These are phyloP conservation scores for Sylvicola fuscatus DNA, from an alignment of 2,888 invertebrate species.

Conservation along the genomic window DNA sequence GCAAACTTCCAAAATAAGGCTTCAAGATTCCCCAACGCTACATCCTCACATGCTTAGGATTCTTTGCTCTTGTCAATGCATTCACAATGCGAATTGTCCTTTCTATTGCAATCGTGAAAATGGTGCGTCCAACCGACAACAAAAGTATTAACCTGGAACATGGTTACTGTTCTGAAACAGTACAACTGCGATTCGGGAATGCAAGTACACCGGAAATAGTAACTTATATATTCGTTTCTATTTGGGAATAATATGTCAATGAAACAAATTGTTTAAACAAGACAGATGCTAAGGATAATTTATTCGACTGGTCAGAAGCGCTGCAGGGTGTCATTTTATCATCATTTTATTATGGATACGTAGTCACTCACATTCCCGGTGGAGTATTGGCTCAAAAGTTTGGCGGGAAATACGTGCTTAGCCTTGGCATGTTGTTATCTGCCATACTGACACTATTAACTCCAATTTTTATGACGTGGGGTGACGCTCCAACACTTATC, in stretches of 20 bases:
- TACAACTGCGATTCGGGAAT: too few species aligned
- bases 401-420: conserved; percentile 70
- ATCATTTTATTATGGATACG: conserved; percentile 72
- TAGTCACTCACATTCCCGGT: conserved; percentile 64
- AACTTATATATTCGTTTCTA: too few species aligned
- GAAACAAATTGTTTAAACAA: conserved; percentile 5
- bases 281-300: not conserved
- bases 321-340: conserved; percentile 59
- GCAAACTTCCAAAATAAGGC: too few species aligned
- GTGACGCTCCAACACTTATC: conserved; percentile 46
- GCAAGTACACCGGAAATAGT: too few species aligned
- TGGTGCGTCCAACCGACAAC: conserved; percentile 27
- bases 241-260: conserved; percentile 1
- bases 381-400: conserved; percentile 60
- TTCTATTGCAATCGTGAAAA: conserved; percentile 49
- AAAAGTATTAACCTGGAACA: not conserved
- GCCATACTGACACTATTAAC: conserved; percentile 65
- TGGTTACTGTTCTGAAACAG: conserved; percentile 4
- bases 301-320: conserved; percentile 41
- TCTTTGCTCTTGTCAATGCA: conserved; percentile 48
- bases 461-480: conserved; percentile 41
- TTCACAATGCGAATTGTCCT: conserved; percentile 56
- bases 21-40: conserved; percentile 46
- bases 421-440: conserved; percentile 61
- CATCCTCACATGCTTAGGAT: conserved; percentile 48